Percentiles rank a stretch among this genome's conserved stretches.
Evolutionary conservation across 2,888 invertebrate species (phyloP).

Genomic region (Nomada hirtipes): DNA sequence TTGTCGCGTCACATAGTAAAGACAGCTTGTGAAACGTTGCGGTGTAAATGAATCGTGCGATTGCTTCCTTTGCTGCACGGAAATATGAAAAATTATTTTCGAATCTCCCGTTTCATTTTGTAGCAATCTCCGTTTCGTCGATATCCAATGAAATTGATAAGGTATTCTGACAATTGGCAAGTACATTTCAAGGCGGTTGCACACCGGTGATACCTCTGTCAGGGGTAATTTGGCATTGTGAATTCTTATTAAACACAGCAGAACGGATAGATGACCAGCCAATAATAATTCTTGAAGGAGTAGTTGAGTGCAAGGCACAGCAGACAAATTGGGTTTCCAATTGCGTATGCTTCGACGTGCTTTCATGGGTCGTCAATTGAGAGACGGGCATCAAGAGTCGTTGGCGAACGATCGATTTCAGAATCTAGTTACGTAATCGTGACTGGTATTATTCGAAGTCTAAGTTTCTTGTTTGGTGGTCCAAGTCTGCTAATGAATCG

Average conservation of each 20-base stretch:
- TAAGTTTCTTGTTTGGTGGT: background rate
- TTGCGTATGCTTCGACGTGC: background rate
- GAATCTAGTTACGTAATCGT: background rate
- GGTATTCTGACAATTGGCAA: background rate
- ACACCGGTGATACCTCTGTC: too few relatives aligned
- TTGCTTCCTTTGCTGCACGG: too few relatives aligned
- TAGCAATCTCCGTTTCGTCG: too few relatives aligned
- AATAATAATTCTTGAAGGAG: too few relatives aligned
- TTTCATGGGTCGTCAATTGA: background rate
- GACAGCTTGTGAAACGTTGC: too few relatives aligned
- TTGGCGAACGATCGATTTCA: background rate
- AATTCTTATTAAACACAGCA: too few relatives aligned
- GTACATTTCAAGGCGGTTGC: background rate
- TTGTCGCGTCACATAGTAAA: too few relatives aligned
- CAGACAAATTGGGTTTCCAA: background rate
- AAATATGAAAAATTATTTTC: too few relatives aligned
- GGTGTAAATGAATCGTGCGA: too few relatives aligned
- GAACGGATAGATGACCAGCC: background rate
- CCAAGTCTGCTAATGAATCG: background rate
- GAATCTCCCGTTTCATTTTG: too few relatives aligned
- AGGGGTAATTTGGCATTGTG: too few relatives aligned
- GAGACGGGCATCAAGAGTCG: background rate
- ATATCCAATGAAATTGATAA: too few relatives aligned
- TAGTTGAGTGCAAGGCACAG: background rate
- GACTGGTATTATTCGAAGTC: background rate